A percentile compares a stretch with the other conserved stretches of the same genome.
Evolutionary conservation across 2,113 vertebrate species (phyloP).

Genomic region (Callocephalon fimbriatum): DNA sequence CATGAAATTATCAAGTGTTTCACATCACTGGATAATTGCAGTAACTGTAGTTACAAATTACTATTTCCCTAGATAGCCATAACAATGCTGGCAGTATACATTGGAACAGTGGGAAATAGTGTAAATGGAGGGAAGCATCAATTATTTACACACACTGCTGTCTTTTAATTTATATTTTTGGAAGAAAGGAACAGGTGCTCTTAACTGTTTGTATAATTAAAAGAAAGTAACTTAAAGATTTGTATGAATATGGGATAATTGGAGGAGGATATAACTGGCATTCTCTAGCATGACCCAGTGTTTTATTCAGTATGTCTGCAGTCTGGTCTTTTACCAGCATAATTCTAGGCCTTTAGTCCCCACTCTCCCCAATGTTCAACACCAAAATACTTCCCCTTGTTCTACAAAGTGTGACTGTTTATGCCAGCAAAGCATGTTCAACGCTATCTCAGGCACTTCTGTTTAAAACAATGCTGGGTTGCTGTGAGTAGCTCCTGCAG

Average conservation of each 20-base stretch:
- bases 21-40: neutral
- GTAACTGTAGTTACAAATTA: neutral
- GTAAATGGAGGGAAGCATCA: neutral
- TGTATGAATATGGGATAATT: neutral
- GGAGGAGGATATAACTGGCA: neutral
- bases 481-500: neutral
- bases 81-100: neutral
- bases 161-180: neutral
- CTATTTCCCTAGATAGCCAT: slow-evolving; percentile 16
- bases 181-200: neutral
- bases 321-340: neutral
- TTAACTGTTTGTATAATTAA: neutral
- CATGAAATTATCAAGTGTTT: neutral
- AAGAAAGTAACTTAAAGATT: neutral
- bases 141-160: neutral
- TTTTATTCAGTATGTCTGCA: neutral
- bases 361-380: fast-evolving
- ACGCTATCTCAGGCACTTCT: neutral
- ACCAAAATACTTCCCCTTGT: neutral
- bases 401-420: neutral
- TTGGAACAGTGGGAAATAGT: neutral
- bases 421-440: neutral
- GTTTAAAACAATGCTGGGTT: fast-evolving
- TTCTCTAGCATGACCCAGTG: neutral
- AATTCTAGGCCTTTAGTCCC: neutral